Conservation (phyloP, 1,140 invertebrate genomes). For the Papilio polyxenes region DNA sequence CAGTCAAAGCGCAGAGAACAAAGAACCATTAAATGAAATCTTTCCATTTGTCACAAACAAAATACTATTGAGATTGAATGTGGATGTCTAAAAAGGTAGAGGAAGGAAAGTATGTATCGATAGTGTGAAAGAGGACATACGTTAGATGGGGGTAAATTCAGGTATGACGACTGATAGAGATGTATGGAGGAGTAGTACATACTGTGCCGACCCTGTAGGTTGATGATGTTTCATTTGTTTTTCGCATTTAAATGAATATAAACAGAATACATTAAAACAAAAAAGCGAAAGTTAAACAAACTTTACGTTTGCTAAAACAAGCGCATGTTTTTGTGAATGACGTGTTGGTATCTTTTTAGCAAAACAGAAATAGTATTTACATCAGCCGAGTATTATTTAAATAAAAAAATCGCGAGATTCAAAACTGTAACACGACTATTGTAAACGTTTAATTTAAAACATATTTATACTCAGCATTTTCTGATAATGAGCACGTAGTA, state of each 20-base stretch:
- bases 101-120: too few species aligned
- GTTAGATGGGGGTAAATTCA: too few species aligned
- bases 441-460: neutral
- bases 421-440: neutral
- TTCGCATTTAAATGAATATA: neutral
- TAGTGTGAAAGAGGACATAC: too few species aligned
- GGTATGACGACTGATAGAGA: too few species aligned
- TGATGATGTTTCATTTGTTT: neutral
- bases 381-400: neutral
- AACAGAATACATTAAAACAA: neutral
- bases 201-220: too few species aligned
- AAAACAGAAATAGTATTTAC: conserved; percentile 7
- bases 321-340: neutral
- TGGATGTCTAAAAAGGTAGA: too few species aligned
- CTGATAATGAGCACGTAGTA: neutral
- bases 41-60: too few species aligned
- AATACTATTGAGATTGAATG: too few species aligned
- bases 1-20: too few species aligned
- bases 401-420: neutral
- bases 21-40: too few species aligned
- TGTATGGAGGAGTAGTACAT: too few species aligned
- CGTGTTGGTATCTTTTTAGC: conserved; percentile 9
- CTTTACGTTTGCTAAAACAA: neutral
- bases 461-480: neutral
- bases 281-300: neutral